Conservation (phyloP, 2,888 invertebrate genomes). For the Marronus borbonicus region DNA sequence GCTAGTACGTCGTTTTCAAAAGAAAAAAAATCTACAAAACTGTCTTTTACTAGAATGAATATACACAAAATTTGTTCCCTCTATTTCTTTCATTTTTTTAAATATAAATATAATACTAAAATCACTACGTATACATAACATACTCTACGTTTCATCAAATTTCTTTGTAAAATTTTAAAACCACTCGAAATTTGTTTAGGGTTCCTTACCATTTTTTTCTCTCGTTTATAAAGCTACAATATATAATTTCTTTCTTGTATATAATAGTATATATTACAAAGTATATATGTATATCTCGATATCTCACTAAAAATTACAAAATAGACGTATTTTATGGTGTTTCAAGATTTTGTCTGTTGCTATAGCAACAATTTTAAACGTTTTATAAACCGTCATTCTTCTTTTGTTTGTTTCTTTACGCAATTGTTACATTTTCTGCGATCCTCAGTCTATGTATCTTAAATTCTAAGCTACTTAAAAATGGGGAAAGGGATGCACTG, state of each 20-base stretch:
- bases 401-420: not conserved
- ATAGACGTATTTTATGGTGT: conserved; percentile 46
- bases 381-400: not conserved
- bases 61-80: conserved; percentile 5
- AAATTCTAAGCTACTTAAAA: no score
- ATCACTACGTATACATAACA: not conserved
- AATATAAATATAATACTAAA: not conserved
- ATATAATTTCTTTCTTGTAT: conserved; percentile 22
- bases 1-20: not conserved
- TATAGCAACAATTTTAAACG: no score
- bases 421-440: no score
- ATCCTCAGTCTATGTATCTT: no score
- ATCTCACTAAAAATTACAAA: conserved; percentile 54
- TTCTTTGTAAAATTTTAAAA: no score
- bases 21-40: not conserved
- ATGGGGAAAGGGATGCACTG: no score
- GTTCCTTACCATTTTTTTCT: conserved; percentile 41
- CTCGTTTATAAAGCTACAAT: conserved; percentile 25
- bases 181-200: no score
- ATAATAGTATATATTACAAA: conserved; percentile 45
- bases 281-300: conserved; percentile 42
- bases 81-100: not conserved
- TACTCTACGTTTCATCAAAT: not conserved
- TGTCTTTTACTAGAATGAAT: conserved; percentile 12
- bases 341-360: not conserved